A percentile compares a stretch with the other conserved stretches of the same genome.
These are phyloP conservation scores for Rhynchotus rufescens DNA, from an alignment of 2,797 vertebrate genomes.

Conservation along the genomic window DNA sequence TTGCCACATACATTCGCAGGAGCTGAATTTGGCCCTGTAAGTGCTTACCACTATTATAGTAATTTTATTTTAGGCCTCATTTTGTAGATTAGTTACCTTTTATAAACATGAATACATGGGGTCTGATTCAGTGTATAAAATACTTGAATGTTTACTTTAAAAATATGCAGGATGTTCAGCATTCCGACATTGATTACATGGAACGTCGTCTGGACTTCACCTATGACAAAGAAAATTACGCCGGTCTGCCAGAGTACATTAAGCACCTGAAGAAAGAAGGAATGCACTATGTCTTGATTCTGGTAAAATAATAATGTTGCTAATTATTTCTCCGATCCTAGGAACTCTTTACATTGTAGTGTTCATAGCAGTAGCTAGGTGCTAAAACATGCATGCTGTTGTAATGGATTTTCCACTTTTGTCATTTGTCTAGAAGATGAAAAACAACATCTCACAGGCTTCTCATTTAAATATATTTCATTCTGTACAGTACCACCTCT, in stretches of 20 bases:
- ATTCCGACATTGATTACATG: slow-evolving; percentile 69
- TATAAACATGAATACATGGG: not conserved
- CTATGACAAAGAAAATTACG: slow-evolving; percentile 69
- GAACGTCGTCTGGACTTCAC: slow-evolving; percentile 62
- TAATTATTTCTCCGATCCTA: not conserved
- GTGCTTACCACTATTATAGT: not conserved
- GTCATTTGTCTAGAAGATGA: not conserved
- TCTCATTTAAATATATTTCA: not conserved
- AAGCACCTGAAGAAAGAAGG: slow-evolving; percentile 63
- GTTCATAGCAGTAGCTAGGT: not conserved
- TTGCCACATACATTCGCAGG: not conserved
- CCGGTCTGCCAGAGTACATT: slow-evolving; percentile 58
- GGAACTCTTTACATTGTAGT: not conserved
- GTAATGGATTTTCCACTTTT: not conserved
- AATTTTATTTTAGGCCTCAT: not conserved
- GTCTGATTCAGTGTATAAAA: not conserved
- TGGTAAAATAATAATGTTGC: slow-evolving; percentile 44
- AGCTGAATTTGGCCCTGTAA: not conserved
- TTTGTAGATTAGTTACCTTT: not conserved
- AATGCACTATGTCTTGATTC: slow-evolving; percentile 63
- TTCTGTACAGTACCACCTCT: not conserved
- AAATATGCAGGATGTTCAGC: slow-evolving; percentile 64
- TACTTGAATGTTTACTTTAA: not conserved
- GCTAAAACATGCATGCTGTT: not conserved
- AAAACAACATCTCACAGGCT: not conserved